Conservation (phyloP, 2,797 vertebrate genomes). For the Liparis tanakae region DNA sequence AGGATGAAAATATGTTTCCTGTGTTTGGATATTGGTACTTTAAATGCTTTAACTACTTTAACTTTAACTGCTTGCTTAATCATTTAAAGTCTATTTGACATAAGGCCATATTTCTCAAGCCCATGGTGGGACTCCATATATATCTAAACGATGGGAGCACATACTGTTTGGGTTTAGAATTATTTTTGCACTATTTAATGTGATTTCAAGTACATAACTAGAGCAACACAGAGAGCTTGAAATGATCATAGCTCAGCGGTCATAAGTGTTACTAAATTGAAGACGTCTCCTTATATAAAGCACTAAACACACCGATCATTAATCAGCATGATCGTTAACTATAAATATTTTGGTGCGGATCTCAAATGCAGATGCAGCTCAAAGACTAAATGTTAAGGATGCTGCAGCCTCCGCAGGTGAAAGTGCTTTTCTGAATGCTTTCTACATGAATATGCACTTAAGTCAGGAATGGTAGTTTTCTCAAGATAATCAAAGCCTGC, state of each 20-base stretch:
- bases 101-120: background rate
- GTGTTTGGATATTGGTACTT: background rate
- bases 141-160: background rate
- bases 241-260: background rate
- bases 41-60: background rate
- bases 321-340: background rate
- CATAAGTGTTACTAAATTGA: background rate
- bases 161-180: background rate
- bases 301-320: background rate
- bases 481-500: slow-evolving; percentile 56
- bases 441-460: slow-evolving; percentile 40
- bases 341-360: background rate
- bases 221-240: background rate
- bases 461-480: slow-evolving; percentile 41
- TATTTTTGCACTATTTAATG: background rate
- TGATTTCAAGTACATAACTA: background rate
- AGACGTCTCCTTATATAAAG: background rate
- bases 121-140: background rate
- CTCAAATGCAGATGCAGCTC: slow-evolving; percentile 16
- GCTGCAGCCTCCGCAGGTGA: slow-evolving; percentile 17
- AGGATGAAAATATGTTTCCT: background rate
- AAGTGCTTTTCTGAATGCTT: slow-evolving; percentile 16
- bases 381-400: slow-evolving; percentile 11
- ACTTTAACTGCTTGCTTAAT: background rate
- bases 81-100: background rate